Conservation (phyloP, 92 coral and sea anemone species). For the Actinernus sp. region DNA sequence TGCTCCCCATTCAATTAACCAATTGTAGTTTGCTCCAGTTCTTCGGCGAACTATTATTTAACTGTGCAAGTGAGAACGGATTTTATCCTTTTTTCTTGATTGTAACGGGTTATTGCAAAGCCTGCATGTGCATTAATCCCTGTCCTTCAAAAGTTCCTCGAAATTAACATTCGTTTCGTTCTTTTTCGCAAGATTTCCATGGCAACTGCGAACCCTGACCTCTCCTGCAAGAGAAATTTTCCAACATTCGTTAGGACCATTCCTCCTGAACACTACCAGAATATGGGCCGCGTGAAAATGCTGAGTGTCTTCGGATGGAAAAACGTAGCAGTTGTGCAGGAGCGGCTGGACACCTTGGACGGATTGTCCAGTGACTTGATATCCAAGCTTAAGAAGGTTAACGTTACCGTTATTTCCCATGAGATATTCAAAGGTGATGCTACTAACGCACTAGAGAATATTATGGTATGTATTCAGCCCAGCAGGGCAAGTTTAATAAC, state of each 20-base stretch:
- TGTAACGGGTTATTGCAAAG: no score
- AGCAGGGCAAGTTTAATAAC: not conserved
- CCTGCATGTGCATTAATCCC: no score
- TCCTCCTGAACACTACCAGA: conserved; percentile 85
- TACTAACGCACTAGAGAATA: conserved; percentile 44
- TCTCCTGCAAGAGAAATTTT: conserved; percentile 55
- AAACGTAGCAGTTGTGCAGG: conserved; percentile 65
- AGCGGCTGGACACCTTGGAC: conserved; percentile 60
- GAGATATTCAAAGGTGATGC: conserved; percentile 59
- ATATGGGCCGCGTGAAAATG: conserved; percentile 68
- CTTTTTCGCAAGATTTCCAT: conserved; percentile 63
- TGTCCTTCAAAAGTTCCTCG: no score
- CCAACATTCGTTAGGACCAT: conserved; percentile 83
- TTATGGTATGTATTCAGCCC: conserved; percentile 17
- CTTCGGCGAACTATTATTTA: no score
- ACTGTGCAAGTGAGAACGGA: no score
- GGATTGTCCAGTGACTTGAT: conserved; percentile 80
- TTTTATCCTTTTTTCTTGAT: no score
- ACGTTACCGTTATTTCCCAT: conserved; percentile 38
- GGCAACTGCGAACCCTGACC: conserved; percentile 76
- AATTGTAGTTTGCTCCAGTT: no score
- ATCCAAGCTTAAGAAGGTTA: conserved; percentile 38
- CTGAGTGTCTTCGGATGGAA: conserved; percentile 66
- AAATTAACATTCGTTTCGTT: not conserved
- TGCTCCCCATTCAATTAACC: no score